These are phyloP conservation scores for Aporophyla nigra DNA, from an alignment of 2,888 invertebrate species.

Conservation along the genomic window DNA sequence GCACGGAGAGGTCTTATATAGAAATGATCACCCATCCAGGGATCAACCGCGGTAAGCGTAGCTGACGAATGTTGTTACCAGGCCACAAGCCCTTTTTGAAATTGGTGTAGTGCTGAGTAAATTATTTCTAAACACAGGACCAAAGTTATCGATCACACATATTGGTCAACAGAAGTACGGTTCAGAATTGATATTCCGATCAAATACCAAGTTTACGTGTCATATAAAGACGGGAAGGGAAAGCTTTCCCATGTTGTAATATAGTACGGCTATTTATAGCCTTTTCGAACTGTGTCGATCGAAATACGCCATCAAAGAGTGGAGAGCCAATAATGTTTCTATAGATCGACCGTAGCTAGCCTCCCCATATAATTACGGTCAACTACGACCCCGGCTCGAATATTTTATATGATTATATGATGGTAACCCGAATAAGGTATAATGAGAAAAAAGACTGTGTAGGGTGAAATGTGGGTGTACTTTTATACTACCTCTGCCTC, in stretches of 20 bases:
- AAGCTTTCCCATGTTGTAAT: conserved; percentile 53
- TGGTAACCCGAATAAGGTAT: conserved; percentile 45
- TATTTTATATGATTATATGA: conserved; percentile 72
- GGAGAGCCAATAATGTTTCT: conserved; percentile 71
- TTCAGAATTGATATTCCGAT: conserved; percentile 44
- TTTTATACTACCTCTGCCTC: too few relatives aligned
- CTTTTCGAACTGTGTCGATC: conserved; percentile 38
- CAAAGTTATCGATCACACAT: conserved; percentile 1
- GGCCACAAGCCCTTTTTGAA: background rate
- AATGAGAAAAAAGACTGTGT: conserved; percentile 4
- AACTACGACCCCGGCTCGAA: conserved; percentile 62
- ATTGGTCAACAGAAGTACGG: conserved; percentile 1
- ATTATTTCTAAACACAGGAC: background rate
- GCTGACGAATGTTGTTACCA: too few relatives aligned
- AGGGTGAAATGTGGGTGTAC: too few relatives aligned
- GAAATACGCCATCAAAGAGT: conserved; percentile 59
- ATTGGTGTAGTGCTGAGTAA: background rate
- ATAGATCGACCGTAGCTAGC: conserved; percentile 67
- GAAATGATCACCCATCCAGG: too few relatives aligned
- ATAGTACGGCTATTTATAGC: conserved; percentile 40
- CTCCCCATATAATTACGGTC: conserved; percentile 76
- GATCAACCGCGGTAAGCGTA: too few relatives aligned
- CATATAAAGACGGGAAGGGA: conserved; percentile 32
- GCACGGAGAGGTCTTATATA: too few relatives aligned
- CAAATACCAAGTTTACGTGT: conserved; percentile 36